Base-by-base conservation (phyloP, 2,113 vertebrate species). In the Tupaia tana region DNA sequence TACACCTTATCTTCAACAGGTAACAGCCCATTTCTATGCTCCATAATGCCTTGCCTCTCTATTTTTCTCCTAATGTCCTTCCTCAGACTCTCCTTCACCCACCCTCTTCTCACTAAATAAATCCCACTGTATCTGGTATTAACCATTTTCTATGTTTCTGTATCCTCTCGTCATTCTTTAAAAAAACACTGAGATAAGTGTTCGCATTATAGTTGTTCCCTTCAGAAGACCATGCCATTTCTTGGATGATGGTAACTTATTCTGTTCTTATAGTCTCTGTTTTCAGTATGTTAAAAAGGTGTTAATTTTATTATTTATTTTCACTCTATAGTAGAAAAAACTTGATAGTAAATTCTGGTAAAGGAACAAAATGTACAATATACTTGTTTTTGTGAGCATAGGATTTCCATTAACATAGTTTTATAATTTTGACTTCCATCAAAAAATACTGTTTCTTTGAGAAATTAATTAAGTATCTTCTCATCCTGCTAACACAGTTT, bases 381-480 rank as follows among this genome's bases (percentile, higher is more conserved):
- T 52, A 66, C 1, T 86, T 86, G 8, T n/a, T 81, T 83, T 59
- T 75, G 2, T 22, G 67, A 6, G 3, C 2, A 64, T 54, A 75
- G 0, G 29, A 71, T 70, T 78, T 66, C 25, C 63, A 10, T 90
- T 95, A 83, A 79, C 58, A 73, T 31, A 7, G 4, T 6, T 66
- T 85, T 20, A 66, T 67, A 70, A 89, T 90, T 96, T 89, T 86
- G n/a, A 81, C 15, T 92, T 94, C 59, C 78, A 11, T 86, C 22
- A 88, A 59, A 88, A 90, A 78, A 18, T 73, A 75, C 67, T 69
- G 10, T 85, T 87, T 87, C n/a, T 81, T 89, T 91, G 58, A 73
- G 67, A 94, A 85, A 34, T 7, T 15, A 67, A 69, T 58, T 59
- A 81, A 64, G 9, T n/a, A 85, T 9, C 3, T 12, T 73, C 4